phyloP scores from a whole-genome alignment of 2,888 invertebrate genomes.

The Troilus luridus region DNA sequence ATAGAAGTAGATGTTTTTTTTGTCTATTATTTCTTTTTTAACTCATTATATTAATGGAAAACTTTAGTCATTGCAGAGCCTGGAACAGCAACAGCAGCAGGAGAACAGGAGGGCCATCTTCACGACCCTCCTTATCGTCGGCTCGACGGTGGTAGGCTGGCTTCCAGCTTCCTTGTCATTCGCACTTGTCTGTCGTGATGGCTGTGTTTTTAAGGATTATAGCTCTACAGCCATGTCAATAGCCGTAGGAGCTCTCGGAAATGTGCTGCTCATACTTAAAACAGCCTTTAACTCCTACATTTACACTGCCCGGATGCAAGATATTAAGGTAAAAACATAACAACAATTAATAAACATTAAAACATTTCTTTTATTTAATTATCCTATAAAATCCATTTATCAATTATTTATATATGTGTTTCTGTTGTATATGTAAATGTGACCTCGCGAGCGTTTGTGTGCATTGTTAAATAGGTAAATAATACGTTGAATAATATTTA shows the following conservation, averaged over 20 bases:
- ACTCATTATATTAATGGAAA: not conserved
- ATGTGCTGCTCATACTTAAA: constrained; percentile 75
- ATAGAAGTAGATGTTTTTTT: not conserved
- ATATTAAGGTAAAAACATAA: constrained; percentile 72
- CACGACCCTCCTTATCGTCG: constrained; percentile 77
- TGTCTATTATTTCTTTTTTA: not conserved
- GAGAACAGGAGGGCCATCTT: constrained; percentile 74
- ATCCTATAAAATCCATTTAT: too few species aligned
- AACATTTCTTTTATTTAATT: too few species aligned
- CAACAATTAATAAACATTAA: not conserved
- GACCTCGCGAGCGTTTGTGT: too few species aligned
- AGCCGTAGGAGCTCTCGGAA: constrained; percentile 68
- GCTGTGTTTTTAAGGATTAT: constrained; percentile 68
- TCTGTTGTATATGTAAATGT: too few species aligned
- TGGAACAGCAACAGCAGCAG: constrained; percentile 27
- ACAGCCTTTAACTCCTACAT: constrained; percentile 77
- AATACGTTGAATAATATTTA: too few species aligned
- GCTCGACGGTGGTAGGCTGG: constrained; percentile 74
- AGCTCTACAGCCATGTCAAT: constrained; percentile 60
- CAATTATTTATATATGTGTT: too few species aligned
- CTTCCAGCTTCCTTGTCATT: constrained; percentile 75
- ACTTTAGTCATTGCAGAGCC: not conserved
- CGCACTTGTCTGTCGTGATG: constrained; percentile 72
- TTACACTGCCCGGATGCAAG: constrained; percentile 77
- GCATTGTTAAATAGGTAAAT: too few species aligned